Percentiles rank a stretch among this genome's conserved stretches.
Conservation (phyloP, 64 coral and sea anemone species). For the Stichodactyla helianthus region DNA sequence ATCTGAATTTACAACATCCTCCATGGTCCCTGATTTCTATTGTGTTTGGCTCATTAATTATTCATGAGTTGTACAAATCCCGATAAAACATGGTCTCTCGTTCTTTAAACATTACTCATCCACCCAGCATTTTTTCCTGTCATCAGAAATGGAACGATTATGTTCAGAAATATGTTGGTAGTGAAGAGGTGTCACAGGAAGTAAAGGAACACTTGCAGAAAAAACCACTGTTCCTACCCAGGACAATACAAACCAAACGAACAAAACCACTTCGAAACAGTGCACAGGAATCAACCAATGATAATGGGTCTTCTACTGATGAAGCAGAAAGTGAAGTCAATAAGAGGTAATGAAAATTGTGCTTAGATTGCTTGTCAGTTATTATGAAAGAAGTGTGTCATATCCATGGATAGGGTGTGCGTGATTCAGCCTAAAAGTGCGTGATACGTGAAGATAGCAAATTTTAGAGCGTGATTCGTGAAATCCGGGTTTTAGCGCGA, state of each 20-base stretch:
- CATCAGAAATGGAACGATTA: conserved; percentile 93
- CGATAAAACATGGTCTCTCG: too few relatives aligned
- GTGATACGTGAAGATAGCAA: too few relatives aligned
- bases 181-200: conserved; percentile 82
- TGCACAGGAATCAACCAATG: conserved; percentile 45
- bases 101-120: too few relatives aligned
- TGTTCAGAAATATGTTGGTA: conserved; percentile 89
- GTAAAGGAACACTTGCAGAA: conserved; percentile 90
- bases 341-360: conserved; percentile 43
- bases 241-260: background rate
- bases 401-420: too few relatives aligned
- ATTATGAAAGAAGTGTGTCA: too few relatives aligned
- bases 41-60: too few relatives aligned
- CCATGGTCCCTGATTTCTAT: too few relatives aligned
- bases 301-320: conserved; percentile 91
- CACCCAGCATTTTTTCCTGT: background rate
- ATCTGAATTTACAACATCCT: too few relatives aligned
- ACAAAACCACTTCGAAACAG: background rate
- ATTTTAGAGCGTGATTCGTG: too few relatives aligned
- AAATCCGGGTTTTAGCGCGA: too few relatives aligned
- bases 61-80: too few relatives aligned
- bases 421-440: too few relatives aligned
- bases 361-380: background rate
- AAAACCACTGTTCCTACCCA: conserved; percentile 85
- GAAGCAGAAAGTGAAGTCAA: conserved; percentile 91